Evolutionary conservation across 1,140 invertebrate genomes (phyloP).

Genomic region (Drosophila aff.): DNA sequence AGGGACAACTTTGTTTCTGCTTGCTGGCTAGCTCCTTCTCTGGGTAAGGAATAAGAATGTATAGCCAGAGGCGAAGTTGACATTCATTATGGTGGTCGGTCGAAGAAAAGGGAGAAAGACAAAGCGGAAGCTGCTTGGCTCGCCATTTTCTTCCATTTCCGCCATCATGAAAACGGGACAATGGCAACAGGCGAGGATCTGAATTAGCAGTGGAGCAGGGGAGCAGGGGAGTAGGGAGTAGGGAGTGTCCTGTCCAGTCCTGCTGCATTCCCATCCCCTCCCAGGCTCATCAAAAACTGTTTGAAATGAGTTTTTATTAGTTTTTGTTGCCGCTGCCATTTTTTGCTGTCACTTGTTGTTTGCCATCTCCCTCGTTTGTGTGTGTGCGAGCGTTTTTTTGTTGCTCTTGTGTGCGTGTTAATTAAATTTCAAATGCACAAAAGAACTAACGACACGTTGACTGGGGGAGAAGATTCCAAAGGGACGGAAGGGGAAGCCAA

Average conservation of each 20-base stretch:
- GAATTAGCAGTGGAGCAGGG: slow-evolving; percentile 61
- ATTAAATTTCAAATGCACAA: slow-evolving; percentile 83
- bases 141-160: slow-evolving; percentile 69
- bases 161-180: slow-evolving; percentile 44
- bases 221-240: not conserved
- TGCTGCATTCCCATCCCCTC: slow-evolving; percentile 13
- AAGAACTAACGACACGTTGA: slow-evolving; percentile 68
- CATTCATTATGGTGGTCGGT: slow-evolving; percentile 63
- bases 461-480: not conserved
- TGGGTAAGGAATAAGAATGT: slow-evolving; percentile 12
- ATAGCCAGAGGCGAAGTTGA: slow-evolving; percentile 64
- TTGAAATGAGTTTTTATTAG: slow-evolving; percentile 80
- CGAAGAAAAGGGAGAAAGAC: slow-evolving; percentile 29
- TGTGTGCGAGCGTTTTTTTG: slow-evolving; percentile 13
- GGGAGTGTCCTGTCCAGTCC: slow-evolving; percentile 43
- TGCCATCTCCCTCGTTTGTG: slow-evolving; percentile 28
- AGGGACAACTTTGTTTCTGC: slow-evolving; percentile 20
- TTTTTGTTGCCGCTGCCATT: slow-evolving; percentile 57
- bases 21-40: not conserved
- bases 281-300: slow-evolving; percentile 73
- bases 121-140: slow-evolving; percentile 65
- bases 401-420: slow-evolving; percentile 63
- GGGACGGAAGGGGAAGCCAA: not conserved
- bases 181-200: slow-evolving; percentile 72
- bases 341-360: slow-evolving; percentile 62